Evolutionary conservation across 2,797 vertebrate species (phyloP), one percentile per base, ranked within the genome.

Genomic region (Tapera naevia): DNA sequence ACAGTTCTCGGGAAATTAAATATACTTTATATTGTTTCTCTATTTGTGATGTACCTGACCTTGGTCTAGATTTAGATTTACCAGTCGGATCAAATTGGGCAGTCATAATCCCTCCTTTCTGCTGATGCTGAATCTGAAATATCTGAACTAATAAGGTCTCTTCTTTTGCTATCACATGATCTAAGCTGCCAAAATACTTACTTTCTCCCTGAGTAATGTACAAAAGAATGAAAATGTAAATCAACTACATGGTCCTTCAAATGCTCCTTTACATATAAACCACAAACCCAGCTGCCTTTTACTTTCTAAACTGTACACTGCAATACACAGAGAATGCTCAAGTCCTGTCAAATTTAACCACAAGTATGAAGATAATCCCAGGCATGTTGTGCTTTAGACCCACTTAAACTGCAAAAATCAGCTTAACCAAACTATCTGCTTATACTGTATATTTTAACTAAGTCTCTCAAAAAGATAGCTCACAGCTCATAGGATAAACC

Each of bases 331-430:
- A 74, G 80, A 92, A 83, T 93, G 83, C 60, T 90, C 54, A 71
- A 93, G 70, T 95, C 97, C 88, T 94, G 66, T 87, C 78, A 71
- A 45, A 80, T 78, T 93, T 94, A 95, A 92, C 43, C 91, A 72
- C 43, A 72, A 94, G n/a, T 80, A 51, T 83, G 79, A 96, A 45
- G 82, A 96, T 95, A 96, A 97, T 96, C 92, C 82, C 65, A 37
- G 30, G 30, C 57, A 88, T 91, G 90, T 96, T 81, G 72, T 79
- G 83, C 84, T 95, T 92, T 86, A 93, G 88, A 90, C 62, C 23
- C 84, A 84, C 48, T 95, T 71, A 92, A 86, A 83, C 51, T 83
- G 82, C 75, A 89, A 60, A 97, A 96, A 96, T 96, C 89, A 86
- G 92, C 90, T 96, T 96, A 94, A 51, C 30, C 28, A 80, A 95